Evolutionary conservation across 2,113 vertebrate species (phyloP).

Genomic region (Limnothrissa miodon): DNA sequence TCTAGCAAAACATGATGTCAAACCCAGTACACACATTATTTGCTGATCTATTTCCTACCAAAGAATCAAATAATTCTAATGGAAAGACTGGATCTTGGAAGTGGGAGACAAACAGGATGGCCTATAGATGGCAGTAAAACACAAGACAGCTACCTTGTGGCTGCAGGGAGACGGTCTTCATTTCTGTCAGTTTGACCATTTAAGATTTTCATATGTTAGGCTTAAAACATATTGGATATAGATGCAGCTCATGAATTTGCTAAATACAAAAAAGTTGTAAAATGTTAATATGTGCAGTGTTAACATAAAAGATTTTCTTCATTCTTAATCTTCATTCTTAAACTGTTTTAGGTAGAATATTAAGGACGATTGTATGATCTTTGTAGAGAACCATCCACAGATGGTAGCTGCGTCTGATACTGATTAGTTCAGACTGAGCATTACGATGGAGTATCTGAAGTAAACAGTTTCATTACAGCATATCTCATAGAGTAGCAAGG

Average conservation of each 20-base stretch:
- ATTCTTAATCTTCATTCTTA: no score
- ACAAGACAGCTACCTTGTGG: no score
- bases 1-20: no score
- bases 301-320: no score
- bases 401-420: not conserved
- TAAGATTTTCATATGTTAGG: not conserved
- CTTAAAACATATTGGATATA: not conserved
- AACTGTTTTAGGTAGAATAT: not conserved
- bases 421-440: not conserved
- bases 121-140: slow-evolving; percentile 11
- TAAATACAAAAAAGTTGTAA: not conserved
- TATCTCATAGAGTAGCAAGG: not conserved
- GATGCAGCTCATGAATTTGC: not conserved
- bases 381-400: not conserved
- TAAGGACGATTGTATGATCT: not conserved
- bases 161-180: not conserved
- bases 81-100: no score
- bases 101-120: no score
- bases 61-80: no score
- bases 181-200: not conserved
- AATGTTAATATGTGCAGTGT: not conserved
- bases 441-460: not conserved
- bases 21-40: no score
- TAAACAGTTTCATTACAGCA: not conserved
- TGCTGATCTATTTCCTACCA: no score